These are phyloP conservation scores for Lasius platythorax DNA, from an alignment of 2,888 invertebrate genomes.

Conservation along the genomic window DNA sequence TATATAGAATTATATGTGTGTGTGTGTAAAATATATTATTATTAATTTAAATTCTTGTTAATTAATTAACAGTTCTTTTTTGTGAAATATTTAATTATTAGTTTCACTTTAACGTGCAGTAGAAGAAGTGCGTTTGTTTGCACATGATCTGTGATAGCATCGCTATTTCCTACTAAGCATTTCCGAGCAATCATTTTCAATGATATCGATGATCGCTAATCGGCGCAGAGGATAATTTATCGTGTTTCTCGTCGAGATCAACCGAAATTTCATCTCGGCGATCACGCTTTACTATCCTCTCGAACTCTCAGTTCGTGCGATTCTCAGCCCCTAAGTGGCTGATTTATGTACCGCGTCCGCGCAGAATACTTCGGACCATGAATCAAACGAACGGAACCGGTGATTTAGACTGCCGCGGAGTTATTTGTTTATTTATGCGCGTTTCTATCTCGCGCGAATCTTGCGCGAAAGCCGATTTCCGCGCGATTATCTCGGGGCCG, in stretches of 20 bases:
- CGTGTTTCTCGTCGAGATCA: slow-evolving; percentile 18
- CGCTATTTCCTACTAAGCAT: slow-evolving; percentile 8
- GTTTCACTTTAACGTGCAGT: background rate
- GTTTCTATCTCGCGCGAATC: slow-evolving; percentile 44
- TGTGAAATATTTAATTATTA: background rate
- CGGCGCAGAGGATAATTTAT: slow-evolving; percentile 38
- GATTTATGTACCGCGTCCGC: slow-evolving; percentile 61
- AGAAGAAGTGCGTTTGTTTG: slow-evolving; percentile 13
- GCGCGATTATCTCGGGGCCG: slow-evolving; percentile 40
- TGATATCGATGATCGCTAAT: slow-evolving; percentile 45
- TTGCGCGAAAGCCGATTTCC: slow-evolving; percentile 49
- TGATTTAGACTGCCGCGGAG: slow-evolving; percentile 61
- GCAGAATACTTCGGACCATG: slow-evolving; percentile 51
- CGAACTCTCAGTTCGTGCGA: slow-evolving; percentile 43
- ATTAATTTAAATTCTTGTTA: background rate
- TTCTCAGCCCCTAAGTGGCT: slow-evolving; percentile 59
- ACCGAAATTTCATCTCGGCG: slow-evolving; percentile 49
- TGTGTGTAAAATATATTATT: background rate
- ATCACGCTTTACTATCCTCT: slow-evolving; percentile 41
- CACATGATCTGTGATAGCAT: slow-evolving; percentile 6
- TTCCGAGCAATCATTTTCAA: slow-evolving; percentile 30
- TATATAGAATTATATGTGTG: background rate
- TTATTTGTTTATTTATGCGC: slow-evolving; percentile 66
- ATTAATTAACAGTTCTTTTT: background rate
- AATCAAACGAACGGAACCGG: slow-evolving; percentile 63